Conservation (phyloP, 1,140 invertebrate species). For the Neodiprion virginianus region DNA sequence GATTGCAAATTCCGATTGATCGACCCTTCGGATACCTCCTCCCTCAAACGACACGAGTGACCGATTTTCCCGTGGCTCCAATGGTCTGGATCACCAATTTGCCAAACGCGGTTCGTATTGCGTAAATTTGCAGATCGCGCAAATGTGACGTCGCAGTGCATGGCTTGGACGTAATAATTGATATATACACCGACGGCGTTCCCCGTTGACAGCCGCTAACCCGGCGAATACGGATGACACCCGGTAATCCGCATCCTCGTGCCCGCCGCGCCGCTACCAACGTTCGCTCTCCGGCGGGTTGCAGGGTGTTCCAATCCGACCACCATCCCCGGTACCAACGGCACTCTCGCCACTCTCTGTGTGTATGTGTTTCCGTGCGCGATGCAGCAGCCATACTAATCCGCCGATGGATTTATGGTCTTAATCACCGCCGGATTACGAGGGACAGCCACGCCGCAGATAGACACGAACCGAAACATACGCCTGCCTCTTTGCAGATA, state of each 20-base stretch:
- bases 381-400: slow-evolving; percentile 60
- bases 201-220: slow-evolving; percentile 57
- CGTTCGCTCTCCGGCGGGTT: slow-evolving; percentile 25
- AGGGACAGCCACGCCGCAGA: slow-evolving; percentile 56
- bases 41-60: too few relatives aligned
- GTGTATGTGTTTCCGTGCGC: slow-evolving; percentile 17
- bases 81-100: too few relatives aligned
- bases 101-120: too few relatives aligned
- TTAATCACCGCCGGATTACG: slow-evolving; percentile 70
- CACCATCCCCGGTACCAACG: background rate
- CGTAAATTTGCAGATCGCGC: background rate
- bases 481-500: slow-evolving; percentile 61
- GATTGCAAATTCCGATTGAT: too few relatives aligned
- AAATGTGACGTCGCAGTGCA: too few relatives aligned
- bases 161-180: slow-evolving; percentile 47
- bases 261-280: slow-evolving; percentile 35
- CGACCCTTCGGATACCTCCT: too few relatives aligned
- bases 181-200: slow-evolving; percentile 51
- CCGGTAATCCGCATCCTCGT: slow-evolving; percentile 57
- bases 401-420: slow-evolving; percentile 68
- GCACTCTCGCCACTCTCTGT: background rate
- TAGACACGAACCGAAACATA: slow-evolving; percentile 56
- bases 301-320: background rate
- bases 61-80: too few relatives aligned
- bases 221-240: slow-evolving; percentile 59